Evolutionary conservation across 2,797 vertebrate species (phyloP), one percentile per base, ranked within the genome.

Genomic region (Xenentodon cancila): DNA sequence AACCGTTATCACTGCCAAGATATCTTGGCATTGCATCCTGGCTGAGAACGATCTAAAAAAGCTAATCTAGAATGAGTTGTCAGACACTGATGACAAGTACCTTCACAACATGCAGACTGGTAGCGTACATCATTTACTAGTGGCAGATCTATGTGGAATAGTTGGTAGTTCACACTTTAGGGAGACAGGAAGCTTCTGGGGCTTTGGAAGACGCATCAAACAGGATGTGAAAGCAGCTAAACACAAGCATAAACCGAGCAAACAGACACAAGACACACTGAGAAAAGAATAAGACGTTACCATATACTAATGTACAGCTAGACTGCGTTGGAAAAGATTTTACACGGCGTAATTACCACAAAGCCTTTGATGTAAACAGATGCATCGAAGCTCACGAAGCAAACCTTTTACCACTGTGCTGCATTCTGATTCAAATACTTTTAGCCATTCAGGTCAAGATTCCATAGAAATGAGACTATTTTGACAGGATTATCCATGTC

Each of bases 121-220:
- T 25, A 25, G 25, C 25, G 25, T 30, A 30, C 30, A 30, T 1
- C 1, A 30, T 6, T 6, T 30, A 30, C 30, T 30, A 5, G 30
- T 30, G 30, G 7, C 30, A 8, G 3, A 8, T 5, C 30, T 30
- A 30, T 20, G 44, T 25, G 51, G 64, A 52, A 53, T 4, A 70
- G 77, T 75, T 71, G 79, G 73, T 37, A 81, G 68, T 86, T 77
- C 79, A 77, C 79, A 68, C 78, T 71, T 79, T 70, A 83, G 84
- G 85, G 86, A 85, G 53, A 79, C 90, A 94, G 92, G 92, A 94
- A 93, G 86, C 71, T 82, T 77, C 85, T 72, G 80, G 84, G 83
- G 91, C 88, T 3, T 89, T 84, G 86, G 88, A 90, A 88, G 85
- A 90, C 67, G 68, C 64, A 79, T 68, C 71, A 82, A 91, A 91